Percentiles rank a stretch among this genome's conserved stretches.
phyloP scores from a whole-genome alignment of 2,113 vertebrate species.

The Oryzias melastigma region DNA sequence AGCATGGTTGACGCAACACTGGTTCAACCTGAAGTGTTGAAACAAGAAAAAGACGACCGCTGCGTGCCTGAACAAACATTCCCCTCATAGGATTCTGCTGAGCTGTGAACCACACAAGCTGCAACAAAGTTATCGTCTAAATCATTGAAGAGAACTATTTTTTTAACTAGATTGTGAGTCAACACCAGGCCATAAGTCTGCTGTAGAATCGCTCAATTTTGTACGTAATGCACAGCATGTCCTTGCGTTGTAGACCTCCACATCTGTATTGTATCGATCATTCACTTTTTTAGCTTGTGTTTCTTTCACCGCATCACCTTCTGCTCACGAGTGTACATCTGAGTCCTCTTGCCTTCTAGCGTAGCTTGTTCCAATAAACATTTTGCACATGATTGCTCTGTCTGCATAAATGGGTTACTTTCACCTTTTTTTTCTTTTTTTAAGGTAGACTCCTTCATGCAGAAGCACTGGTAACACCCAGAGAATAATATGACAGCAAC shows the following conservation, averaged over 20 bases:
- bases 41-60: background rate
- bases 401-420: background rate
- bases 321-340: background rate
- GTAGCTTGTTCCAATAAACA: background rate
- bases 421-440: background rate
- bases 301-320: background rate
- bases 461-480: background rate
- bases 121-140: background rate
- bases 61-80: constrained; percentile 1
- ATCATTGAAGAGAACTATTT: no score
- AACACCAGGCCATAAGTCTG: no score
- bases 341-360: background rate
- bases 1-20: no score
- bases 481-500: background rate
- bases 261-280: no score
- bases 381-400: background rate
- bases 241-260: no score
- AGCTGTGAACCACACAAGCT: constrained; percentile 1
- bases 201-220: no score
- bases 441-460: background rate
- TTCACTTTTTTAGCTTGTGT: background rate
- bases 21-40: background rate
- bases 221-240: no score
- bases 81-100: background rate
- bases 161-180: no score